Base-by-base conservation (phyloP, 2,888 invertebrate species). In the Nomada lathburiana region DNA sequence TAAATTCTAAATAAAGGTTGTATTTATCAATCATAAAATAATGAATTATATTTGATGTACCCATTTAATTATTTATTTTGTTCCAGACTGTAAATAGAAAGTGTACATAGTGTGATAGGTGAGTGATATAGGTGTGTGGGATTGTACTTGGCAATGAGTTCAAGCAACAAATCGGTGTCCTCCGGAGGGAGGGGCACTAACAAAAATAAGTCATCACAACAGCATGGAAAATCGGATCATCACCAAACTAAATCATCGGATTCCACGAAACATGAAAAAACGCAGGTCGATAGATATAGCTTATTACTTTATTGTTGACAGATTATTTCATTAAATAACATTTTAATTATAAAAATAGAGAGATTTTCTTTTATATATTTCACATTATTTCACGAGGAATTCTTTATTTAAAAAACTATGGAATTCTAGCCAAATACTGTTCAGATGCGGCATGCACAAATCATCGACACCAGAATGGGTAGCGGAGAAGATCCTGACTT, bases 381-480 rank as follows among this genome's bases (percentile, higher is more conserved):
- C n/a, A 9, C 18, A 50, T 42, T 23, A 1, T 69, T 4, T 20
- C 9, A 7, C 16, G 20, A 71, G 73, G 65, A 64, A 55, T 63
- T 69, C 20, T 57, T 62, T 74, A 57, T 77, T 77, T 72, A 74
- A 84, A 13, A 57, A 71, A 74, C 36, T 57, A 53, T 76, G 70
- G 52, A 42, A 20, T 74, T 78, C 26, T 53, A 88, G 88, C 78
- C 88, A 76, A 88, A 85, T 44, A 81, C 87, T 94, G 97, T 97
- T 95, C 98, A 98, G 94, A 96, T 97, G 93, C 96, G 97, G 91
- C 96, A 97, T 95, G 97, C 97, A 94, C 96, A 97, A 95, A 97
- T 97, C 93, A 97, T 97, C 93, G 96, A 96, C 92, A 95, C 96
- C 91, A 94, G 95, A 95, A 95, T 95, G 95, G 95, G 92, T 94